Percentiles rank a stretch among this genome's conserved stretches.
Evolutionary conservation across 2,888 invertebrate genomes (phyloP).

Genomic region (Automeris io): DNA sequence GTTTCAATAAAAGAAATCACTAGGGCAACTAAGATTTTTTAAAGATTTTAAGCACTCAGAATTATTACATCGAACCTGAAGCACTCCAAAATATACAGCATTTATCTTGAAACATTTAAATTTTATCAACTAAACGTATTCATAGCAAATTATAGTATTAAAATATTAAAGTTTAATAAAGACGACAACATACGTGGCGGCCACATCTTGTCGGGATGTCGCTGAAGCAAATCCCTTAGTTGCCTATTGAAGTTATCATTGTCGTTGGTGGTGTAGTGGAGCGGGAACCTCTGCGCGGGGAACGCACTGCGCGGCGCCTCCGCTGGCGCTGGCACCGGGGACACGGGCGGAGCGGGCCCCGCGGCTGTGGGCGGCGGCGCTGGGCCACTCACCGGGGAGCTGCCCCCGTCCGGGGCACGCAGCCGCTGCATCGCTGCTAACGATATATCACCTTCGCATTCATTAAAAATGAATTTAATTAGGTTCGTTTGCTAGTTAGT

Average conservation of each 20-base stretch:
- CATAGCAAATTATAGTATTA: no score
- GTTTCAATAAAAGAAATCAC: no score
- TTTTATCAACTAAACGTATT: constrained; percentile 5
- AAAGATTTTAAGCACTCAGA: no score
- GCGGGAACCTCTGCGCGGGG: constrained; percentile 64
- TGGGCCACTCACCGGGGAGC: constrained; percentile 29
- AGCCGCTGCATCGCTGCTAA: constrained; percentile 70
- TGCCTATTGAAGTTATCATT: constrained; percentile 81
- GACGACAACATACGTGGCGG: constrained; percentile 56
- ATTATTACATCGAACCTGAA: no score
- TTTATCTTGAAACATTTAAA: not conserved
- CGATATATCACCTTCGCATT: constrained; percentile 8
- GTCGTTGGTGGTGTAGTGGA: constrained; percentile 67
- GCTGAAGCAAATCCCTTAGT: constrained; percentile 86
- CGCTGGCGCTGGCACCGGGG: constrained; percentile 30
- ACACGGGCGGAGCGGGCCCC: constrained; percentile 10
- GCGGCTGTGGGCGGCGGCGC: constrained; percentile 19
- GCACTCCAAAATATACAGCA: no score
- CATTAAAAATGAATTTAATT: constrained; percentile 1
- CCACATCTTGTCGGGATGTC: constrained; percentile 83
- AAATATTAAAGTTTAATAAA: no score
- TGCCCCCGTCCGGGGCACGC: constrained; percentile 47
- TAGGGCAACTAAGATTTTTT: no score
- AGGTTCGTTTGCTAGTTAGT: no score
- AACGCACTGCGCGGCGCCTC: constrained; percentile 58